Evolutionary conservation across 2,797 vertebrate species (phyloP).

Genomic region (Melanogrammus aeglefinus): DNA sequence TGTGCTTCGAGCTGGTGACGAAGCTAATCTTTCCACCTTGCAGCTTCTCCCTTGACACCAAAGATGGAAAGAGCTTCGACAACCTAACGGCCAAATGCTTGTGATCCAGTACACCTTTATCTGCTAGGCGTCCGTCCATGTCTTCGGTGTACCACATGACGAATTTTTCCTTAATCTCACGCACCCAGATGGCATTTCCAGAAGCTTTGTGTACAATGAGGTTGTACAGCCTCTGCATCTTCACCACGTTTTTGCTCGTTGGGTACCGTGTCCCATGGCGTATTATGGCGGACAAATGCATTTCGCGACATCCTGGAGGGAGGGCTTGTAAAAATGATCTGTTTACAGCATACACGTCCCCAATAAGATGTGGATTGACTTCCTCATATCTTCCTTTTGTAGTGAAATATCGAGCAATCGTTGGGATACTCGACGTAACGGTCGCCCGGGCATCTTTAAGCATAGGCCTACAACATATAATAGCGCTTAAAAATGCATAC

Average conservation of each 20-base stretch:
- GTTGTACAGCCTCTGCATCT: constrained; percentile 66
- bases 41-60: constrained; percentile 72
- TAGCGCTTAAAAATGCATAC: too few species aligned
- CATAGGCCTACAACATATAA: constrained; percentile 13
- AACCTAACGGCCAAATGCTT: constrained; percentile 76
- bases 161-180: constrained; percentile 70
- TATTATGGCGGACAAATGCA: constrained; percentile 83
- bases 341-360: constrained; percentile 70
- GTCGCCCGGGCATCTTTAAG: not conserved
- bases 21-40: constrained; percentile 62
- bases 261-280: constrained; percentile 79
- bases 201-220: constrained; percentile 50
- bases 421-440: constrained; percentile 40
- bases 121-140: constrained; percentile 84
- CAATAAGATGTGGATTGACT: constrained; percentile 73
- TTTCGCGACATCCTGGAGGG: constrained; percentile 65
- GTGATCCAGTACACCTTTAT: constrained; percentile 80
- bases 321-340: constrained; percentile 57
- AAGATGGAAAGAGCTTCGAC: constrained; percentile 74
- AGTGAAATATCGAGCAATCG: constrained; percentile 78
- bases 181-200: constrained; percentile 45
- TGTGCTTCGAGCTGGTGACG: constrained; percentile 86
- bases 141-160: constrained; percentile 82
- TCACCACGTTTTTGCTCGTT: constrained; percentile 71
- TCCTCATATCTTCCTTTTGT: constrained; percentile 90